Conservation (phyloP, 2,797 vertebrate species). For the Onychomys leucogaster region DNA sequence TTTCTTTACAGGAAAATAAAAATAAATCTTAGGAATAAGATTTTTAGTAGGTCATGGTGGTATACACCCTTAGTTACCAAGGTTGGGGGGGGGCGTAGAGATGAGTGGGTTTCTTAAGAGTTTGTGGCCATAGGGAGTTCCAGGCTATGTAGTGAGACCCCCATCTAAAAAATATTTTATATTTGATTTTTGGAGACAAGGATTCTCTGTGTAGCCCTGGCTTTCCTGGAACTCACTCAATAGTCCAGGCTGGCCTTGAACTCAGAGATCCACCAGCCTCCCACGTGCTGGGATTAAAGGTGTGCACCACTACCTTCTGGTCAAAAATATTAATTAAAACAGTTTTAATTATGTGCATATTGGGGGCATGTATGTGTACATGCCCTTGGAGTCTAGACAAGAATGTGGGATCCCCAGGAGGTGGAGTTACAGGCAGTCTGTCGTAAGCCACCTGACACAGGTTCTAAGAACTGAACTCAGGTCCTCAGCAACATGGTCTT, state of each 20-base stretch:
- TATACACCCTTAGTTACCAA: not conserved
- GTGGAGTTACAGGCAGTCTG: not conserved
- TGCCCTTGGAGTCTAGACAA: not conserved
- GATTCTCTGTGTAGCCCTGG: not conserved
- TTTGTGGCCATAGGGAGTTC: not conserved
- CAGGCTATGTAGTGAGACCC: not conserved
- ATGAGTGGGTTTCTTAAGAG: too few relatives aligned
- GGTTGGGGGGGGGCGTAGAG: not conserved
- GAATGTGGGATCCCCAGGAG: not conserved
- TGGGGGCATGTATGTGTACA: not conserved
- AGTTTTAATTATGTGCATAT: not conserved
- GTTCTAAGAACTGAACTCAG: not conserved
- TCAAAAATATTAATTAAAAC: not conserved
- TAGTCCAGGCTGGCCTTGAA: not conserved
- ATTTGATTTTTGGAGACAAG: not conserved
- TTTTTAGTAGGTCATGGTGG: not conserved
- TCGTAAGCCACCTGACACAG: too few relatives aligned
- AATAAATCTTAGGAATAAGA: not conserved
- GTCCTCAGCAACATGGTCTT: not conserved
- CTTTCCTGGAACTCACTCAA: not conserved
- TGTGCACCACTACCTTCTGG: not conserved
- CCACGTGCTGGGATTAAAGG: not conserved
- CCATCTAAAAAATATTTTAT: not conserved
- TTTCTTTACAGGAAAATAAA: not conserved
- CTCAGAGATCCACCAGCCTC: not conserved